A percentile compares a stretch with the other conserved stretches of the same genome.
Evolutionary conservation across 2,888 invertebrate species (phyloP).

Genomic region (Odontomyia ornata): DNA sequence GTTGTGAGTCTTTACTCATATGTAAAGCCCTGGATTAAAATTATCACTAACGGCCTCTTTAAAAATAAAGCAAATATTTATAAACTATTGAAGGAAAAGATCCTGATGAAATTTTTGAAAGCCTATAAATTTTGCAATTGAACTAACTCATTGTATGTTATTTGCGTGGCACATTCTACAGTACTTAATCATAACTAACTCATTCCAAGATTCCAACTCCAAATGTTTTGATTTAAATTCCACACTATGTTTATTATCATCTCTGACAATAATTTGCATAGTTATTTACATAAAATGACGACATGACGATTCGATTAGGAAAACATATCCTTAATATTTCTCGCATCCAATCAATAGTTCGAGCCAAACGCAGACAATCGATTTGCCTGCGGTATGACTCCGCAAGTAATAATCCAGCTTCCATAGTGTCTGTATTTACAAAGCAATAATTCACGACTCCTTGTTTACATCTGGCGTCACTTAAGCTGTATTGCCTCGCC

Average conservation of each 20-base stretch:
- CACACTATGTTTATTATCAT: conserved; percentile 18
- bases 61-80: too few relatives aligned
- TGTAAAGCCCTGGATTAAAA: too few relatives aligned
- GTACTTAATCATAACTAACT: too few relatives aligned
- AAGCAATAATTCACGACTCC: conserved; percentile 41
- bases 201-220: neutral
- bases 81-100: too few relatives aligned
- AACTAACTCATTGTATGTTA: too few relatives aligned
- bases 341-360: conserved; percentile 2
- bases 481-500: conserved; percentile 36
- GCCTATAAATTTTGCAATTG: too few relatives aligned
- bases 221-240: neutral
- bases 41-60: too few relatives aligned
- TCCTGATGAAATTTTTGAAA: too few relatives aligned
- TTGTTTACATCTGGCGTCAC: conserved; percentile 45
- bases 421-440: conserved; percentile 44
- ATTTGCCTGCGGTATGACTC: conserved; percentile 8
- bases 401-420: conserved; percentile 15
- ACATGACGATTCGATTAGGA: conserved; percentile 12
- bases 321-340: neutral
- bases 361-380: conserved; percentile 26
- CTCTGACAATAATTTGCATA: neutral
- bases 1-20: too few relatives aligned
- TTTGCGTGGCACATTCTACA: too few relatives aligned
- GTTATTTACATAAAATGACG: conserved; percentile 28